phyloP scores from a whole-genome alignment of 2,113 vertebrate species.

The Colinus virginianus region DNA sequence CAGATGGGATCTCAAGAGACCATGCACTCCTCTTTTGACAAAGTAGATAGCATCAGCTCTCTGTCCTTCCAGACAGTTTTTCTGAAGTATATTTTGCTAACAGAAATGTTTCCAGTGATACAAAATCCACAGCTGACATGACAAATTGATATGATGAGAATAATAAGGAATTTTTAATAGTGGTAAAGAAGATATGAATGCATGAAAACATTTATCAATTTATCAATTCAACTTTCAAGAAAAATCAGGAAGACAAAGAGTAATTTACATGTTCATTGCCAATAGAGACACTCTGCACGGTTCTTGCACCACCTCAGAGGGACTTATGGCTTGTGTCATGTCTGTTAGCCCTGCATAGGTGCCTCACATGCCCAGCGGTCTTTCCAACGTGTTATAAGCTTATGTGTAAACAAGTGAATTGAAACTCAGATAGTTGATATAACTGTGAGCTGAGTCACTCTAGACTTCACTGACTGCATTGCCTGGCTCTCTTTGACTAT shows the following conservation, averaged over 20 bases:
- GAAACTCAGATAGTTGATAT: neutral
- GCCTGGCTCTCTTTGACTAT: neutral
- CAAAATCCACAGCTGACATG: neutral
- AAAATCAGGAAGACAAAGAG: neutral
- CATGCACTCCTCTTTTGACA: neutral
- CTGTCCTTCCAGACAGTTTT: neutral
- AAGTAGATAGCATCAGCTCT: neutral
- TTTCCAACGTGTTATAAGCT: rapidly evolving
- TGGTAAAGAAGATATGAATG: neutral
- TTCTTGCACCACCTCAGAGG: neutral
- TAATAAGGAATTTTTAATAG: neutral
- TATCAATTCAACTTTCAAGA: neutral
- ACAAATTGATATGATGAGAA: neutral
- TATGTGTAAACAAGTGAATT: neutral
- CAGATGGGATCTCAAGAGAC: neutral
- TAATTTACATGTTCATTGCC: neutral
- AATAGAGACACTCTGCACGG: neutral
- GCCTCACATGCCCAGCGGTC: neutral
- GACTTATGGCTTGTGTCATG: neutral
- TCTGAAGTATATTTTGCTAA: neutral
- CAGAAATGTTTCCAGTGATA: neutral
- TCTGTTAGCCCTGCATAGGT: neutral
- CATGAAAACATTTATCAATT: neutral
- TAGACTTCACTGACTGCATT: neutral
- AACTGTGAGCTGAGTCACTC: neutral